phyloP scores from a whole-genome alignment of 37 sponge, comb jelly and placozoan species.

The Aplysina aerophoba region DNA sequence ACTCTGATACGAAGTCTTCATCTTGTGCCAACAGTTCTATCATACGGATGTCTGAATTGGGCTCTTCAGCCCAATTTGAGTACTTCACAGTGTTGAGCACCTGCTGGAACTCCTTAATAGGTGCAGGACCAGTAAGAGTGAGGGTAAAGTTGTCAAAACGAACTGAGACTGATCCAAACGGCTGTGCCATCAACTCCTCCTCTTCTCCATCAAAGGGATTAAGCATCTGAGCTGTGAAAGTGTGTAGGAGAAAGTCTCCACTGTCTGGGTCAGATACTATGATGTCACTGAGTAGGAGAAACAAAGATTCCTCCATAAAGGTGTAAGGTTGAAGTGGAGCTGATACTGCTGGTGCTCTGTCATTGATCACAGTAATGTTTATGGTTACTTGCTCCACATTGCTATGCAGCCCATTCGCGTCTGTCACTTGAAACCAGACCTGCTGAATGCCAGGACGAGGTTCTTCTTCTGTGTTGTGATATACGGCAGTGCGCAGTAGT shows the following conservation, averaged over 20 bases:
- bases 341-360: constrained; percentile 59
- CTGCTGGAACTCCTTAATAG: constrained; percentile 64
- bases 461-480: constrained; percentile 70
- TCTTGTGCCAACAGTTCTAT: constrained; percentile 64
- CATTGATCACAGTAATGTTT: constrained; percentile 66
- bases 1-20: constrained; percentile 47
- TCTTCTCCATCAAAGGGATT: constrained; percentile 54
- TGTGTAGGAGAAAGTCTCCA: constrained; percentile 36
- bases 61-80: constrained; percentile 79
- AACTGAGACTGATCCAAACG: constrained; percentile 34
- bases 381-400: constrained; percentile 49
- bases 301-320: constrained; percentile 54
- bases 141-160: constrained; percentile 44
- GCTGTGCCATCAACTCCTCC: constrained; percentile 47
- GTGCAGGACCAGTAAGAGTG: constrained; percentile 71
- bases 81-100: constrained; percentile 73
- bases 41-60: constrained; percentile 34
- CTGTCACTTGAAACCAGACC: constrained; percentile 71
- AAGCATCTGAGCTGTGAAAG: constrained; percentile 52
- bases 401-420: constrained; percentile 62
- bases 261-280: constrained; percentile 74
- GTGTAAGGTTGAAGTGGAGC: constrained; percentile 56
- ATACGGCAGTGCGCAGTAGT: constrained; percentile 55
- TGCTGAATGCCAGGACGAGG: constrained; percentile 63
- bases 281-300: constrained; percentile 46